Conservation (phyloP, 1,140 invertebrate genomes). For the Hydropsyche tenuis region DNA sequence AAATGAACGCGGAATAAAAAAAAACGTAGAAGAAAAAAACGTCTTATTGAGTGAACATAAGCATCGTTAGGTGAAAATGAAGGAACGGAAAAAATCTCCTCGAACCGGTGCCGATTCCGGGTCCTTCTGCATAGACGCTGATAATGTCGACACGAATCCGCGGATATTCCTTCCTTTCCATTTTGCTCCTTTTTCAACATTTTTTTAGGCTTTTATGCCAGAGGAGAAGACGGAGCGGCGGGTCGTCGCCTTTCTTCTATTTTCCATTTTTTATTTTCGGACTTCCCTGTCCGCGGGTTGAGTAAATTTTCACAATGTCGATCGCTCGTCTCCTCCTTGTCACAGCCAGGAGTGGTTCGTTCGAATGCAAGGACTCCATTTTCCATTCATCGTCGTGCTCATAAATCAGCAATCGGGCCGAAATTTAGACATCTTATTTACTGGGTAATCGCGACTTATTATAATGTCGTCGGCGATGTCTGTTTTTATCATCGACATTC, state of each 20-base stretch:
- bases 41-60: conserved; percentile 17
- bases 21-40: neutral
- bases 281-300: no score
- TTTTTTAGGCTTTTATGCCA: neutral
- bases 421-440: no score
- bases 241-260: no score
- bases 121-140: conserved; percentile 13
- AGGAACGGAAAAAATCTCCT: neutral
- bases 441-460: no score
- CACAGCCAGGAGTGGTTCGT: neutral
- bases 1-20: neutral
- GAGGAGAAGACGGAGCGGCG: no score
- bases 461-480: no score
- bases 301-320: conserved; percentile 18
- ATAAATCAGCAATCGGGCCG: neutral
- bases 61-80: conserved; percentile 18
- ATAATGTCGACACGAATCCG: conserved; percentile 11
- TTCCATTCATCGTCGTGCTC: neutral
- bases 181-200: neutral
- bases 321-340: conserved; percentile 8
- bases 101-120: neutral
- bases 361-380: neutral
- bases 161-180: conserved; percentile 14
- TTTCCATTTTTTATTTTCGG: no score
- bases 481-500: no score